These are phyloP conservation scores for Embiotoca jacksoni DNA, from an alignment of 2,113 vertebrate species.

Conservation along the genomic window DNA sequence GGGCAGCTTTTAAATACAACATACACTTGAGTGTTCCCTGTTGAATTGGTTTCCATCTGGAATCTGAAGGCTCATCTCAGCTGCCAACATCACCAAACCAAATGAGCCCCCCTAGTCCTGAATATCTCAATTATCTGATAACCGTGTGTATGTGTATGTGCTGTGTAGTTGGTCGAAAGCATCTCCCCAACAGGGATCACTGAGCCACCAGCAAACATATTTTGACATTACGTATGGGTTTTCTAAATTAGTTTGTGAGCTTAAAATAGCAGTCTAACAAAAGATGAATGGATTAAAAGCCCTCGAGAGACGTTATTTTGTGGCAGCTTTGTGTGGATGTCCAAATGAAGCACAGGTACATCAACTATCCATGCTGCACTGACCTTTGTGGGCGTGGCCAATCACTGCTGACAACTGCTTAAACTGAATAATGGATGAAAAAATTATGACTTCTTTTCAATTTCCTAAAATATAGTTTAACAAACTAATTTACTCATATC, in stretches of 20 bases:
- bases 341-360: too few species aligned
- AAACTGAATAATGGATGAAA: too few species aligned
- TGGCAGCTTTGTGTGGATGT: too few species aligned
- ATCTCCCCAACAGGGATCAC: not conserved
- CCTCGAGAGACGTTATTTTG: not conserved
- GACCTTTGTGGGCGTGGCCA: too few species aligned
- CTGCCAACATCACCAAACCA: conserved; percentile 55
- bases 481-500: too few species aligned
- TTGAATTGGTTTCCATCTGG: conserved; percentile 33
- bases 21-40: conserved; percentile 4
- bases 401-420: too few species aligned
- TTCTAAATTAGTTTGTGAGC: not conserved
- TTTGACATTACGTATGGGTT: not conserved
- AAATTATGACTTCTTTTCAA: too few species aligned
- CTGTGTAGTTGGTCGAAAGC: not conserved
- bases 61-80: conserved; percentile 18
- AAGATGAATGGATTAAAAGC: not conserved
- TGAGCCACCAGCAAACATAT: not conserved
- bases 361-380: too few species aligned
- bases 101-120: conserved; percentile 31
- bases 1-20: conserved; percentile 22
- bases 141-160: not conserved
- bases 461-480: too few species aligned
- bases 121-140: conserved; percentile 27
- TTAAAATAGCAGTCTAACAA: not conserved